Evolutionary conservation across 2,113 vertebrate genomes (phyloP).

Genomic region (Opisthocomus hoazin): DNA sequence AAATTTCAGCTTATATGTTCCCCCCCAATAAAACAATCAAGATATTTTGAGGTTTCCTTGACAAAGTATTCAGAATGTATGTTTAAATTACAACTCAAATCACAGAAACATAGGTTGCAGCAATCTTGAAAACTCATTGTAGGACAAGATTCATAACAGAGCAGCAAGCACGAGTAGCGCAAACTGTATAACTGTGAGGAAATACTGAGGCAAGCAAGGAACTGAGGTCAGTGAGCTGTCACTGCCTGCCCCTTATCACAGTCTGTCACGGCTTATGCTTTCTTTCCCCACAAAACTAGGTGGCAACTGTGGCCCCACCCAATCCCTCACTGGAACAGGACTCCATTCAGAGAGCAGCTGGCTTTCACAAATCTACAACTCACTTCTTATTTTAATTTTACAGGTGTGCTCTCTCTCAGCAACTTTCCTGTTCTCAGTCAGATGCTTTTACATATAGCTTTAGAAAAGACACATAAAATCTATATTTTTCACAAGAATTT

Average conservation of each 20-base stretch:
- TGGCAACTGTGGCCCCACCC: neutral
- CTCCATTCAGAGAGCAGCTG: neutral
- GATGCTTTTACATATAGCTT: neutral
- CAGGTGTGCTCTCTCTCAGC: neutral
- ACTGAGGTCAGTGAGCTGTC: neutral
- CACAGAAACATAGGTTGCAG: neutral
- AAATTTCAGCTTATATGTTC: neutral
- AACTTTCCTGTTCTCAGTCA: neutral
- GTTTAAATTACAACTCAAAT: neutral
- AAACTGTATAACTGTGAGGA: neutral
- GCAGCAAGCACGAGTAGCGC: neutral
- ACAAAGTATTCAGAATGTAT: neutral
- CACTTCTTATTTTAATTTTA: neutral
- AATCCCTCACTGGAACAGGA: neutral
- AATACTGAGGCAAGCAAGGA: neutral
- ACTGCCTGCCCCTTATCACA: rapidly evolving
- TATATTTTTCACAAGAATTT: neutral
- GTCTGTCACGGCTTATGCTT: rapidly evolving
- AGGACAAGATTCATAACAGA: neutral
- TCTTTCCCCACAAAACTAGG: neutral
- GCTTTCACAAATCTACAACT: neutral
- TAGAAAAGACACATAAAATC: neutral
- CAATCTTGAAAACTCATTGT: neutral
- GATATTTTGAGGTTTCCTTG: neutral
- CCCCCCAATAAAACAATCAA: neutral